Evolutionary conservation across 2,113 vertebrate species (phyloP).

Genomic region (Hucho hucho): DNA sequence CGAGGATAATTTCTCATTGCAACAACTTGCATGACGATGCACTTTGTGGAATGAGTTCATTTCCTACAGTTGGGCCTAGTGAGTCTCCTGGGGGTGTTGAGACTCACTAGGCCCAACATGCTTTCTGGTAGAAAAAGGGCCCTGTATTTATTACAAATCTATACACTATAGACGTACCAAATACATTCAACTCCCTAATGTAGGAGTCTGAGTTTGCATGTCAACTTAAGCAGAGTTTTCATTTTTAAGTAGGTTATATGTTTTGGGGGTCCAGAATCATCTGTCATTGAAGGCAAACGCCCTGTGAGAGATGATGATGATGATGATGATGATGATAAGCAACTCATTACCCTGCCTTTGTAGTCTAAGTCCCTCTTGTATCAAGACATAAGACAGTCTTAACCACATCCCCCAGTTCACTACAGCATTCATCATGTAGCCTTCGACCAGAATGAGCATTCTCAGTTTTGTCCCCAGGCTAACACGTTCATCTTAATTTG

Average conservation of each 20-base stretch:
- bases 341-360: background rate
- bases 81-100: slow-evolving; percentile 38
- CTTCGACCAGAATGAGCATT: too few relatives aligned
- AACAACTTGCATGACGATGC: slow-evolving; percentile 66
- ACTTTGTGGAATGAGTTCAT: slow-evolving; percentile 58
- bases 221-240: background rate
- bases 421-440: background rate
- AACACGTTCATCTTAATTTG: background rate
- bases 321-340: background rate
- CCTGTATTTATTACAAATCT: background rate
- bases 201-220: background rate
- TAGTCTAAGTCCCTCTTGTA: slow-evolving; percentile 1
- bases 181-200: background rate
- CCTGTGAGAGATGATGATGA: background rate
- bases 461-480: too few relatives aligned
- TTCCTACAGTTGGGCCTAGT: slow-evolving; percentile 36
- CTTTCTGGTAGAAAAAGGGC: too few relatives aligned
- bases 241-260: background rate
- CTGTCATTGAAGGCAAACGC: background rate
- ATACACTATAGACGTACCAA: background rate
- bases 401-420: background rate
- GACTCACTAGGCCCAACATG: slow-evolving; percentile 30
- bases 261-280: background rate
- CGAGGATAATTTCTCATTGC: slow-evolving; percentile 26
- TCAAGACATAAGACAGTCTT: background rate